Evolutionary conservation across 2,113 vertebrate species (phyloP), one percentile per base, ranked within the genome.

Genomic region (Myiozetetes cayanensis): DNA sequence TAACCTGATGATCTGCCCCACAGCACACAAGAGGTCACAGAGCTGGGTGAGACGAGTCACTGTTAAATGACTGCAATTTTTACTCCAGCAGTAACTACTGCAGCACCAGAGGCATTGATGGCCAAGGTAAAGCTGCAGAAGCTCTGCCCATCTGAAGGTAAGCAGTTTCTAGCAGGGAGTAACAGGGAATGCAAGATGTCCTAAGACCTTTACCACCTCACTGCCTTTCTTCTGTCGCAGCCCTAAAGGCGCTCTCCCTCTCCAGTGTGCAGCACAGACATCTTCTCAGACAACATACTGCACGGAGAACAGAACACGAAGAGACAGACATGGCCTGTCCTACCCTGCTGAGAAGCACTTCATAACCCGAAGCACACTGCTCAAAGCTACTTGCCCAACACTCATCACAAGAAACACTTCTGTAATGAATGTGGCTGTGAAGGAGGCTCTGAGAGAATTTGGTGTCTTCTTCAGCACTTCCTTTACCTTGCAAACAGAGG

Each of bases 401-500:
- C 1, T 0, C 1, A 19, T 78, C 86, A 86, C 59, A 89, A 96
- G 46, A 90, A 95, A 91, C 27, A 37, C 67, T 70, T 91, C 21
- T 49, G 22, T 27, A 79, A 81, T 56, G 59, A 91, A 88, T 59
- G 23, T 47, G 66, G 39, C 58, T 76, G 70, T 82, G 86, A 95
- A 93, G 14, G 41, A 94, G 47, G 50, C 74, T 87, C 74, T 87
- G 37, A 90, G 70, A 27, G 41, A 85, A 74, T 86, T 52, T 96
- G 87, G 85, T 90, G 63, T 71, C 92, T 88, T 79, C 90, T 84
- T 61, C 66, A 85, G 82, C n/a, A 76, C 87, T 94, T 89, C 75
- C 76, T 93, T 74, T 70, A 85, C 85, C 83, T 88, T 79, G 65
- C 81, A 96, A 94, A 97, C 95, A 97, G 96, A 96, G 47, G 76